phyloP scores from a whole-genome alignment of 2,113 vertebrate genomes.

The Craseonycteris thonglongyai region DNA sequence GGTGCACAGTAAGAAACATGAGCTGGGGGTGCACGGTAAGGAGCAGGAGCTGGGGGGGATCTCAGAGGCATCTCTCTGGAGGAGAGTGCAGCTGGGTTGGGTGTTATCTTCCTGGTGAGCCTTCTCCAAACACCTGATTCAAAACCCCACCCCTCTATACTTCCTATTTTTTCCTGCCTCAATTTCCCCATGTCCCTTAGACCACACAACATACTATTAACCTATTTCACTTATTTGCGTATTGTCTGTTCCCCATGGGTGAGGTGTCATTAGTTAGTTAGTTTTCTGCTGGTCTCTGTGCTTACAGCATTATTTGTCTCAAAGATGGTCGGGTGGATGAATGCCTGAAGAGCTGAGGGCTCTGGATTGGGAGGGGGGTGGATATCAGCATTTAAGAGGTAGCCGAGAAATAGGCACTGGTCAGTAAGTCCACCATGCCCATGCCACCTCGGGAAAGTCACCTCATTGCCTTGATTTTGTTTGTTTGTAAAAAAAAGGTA shows the following conservation, averaged over 20 bases:
- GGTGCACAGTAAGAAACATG: too few relatives aligned
- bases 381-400: background rate
- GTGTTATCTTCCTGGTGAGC: background rate
- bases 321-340: background rate
- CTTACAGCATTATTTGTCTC: background rate
- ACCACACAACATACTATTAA: accelerated
- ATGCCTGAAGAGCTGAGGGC: background rate
- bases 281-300: background rate
- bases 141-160: background rate
- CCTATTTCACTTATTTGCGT: background rate
- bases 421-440: background rate
- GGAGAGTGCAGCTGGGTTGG: background rate
- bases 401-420: background rate
- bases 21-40: background rate
- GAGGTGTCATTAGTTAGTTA: background rate
- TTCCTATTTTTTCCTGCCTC: background rate
- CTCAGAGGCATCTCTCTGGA: background rate
- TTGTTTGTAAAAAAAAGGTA: background rate
- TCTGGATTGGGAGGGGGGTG: background rate
- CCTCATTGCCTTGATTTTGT: background rate
- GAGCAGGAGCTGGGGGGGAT: background rate
- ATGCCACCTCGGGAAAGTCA: background rate
- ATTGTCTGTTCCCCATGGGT: background rate
- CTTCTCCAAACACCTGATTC: background rate
- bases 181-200: background rate